Evolutionary conservation across 2,797 vertebrate species (phyloP).

Genomic region (Falco cherrug): DNA sequence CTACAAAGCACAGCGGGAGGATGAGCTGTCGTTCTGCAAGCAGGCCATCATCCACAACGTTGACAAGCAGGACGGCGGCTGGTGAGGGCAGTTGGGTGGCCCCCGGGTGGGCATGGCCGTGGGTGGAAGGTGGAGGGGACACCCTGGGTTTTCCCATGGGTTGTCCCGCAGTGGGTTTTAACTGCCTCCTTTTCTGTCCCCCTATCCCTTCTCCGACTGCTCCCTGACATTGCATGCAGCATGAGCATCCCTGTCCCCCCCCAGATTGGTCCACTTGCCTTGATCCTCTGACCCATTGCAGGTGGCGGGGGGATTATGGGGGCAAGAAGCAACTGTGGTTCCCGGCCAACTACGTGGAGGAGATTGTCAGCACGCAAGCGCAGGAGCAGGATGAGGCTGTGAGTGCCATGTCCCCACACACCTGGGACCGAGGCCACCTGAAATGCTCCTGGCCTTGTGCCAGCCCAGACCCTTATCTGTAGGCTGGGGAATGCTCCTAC

Average conservation of each 20-base stretch:
- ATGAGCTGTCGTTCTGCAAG: conserved; percentile 76
- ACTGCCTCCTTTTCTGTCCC: conserved; percentile 42
- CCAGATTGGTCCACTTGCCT: conserved; percentile 16
- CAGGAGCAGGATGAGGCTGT: conserved; percentile 74
- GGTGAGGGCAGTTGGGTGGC: conserved; percentile 37
- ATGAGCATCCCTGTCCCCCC: background rate
- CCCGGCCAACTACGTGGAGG: conserved; percentile 97
- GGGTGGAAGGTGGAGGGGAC: background rate
- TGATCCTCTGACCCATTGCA: conserved; percentile 71
- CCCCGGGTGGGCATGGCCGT: fast-evolving
- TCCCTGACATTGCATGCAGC: background rate
- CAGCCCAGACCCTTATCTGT: background rate
- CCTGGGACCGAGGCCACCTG: fast-evolving
- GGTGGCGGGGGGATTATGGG: conserved; percentile 97
- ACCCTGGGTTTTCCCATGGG: fast-evolving
- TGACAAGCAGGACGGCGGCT: conserved; percentile 75
- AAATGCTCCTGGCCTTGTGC: conserved; percentile 12
- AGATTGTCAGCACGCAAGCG: conserved; percentile 73
- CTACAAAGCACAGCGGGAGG: conserved; percentile 76
- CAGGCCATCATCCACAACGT: conserved; percentile 78
- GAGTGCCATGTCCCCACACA: background rate
- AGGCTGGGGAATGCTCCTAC: conserved; percentile 76
- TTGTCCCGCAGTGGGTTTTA: background rate
- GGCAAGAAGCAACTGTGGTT: conserved; percentile 99
- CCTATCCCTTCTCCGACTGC: background rate